Base-by-base conservation (phyloP, 2,113 vertebrate species). In the Dipodomys merriami region DNA sequence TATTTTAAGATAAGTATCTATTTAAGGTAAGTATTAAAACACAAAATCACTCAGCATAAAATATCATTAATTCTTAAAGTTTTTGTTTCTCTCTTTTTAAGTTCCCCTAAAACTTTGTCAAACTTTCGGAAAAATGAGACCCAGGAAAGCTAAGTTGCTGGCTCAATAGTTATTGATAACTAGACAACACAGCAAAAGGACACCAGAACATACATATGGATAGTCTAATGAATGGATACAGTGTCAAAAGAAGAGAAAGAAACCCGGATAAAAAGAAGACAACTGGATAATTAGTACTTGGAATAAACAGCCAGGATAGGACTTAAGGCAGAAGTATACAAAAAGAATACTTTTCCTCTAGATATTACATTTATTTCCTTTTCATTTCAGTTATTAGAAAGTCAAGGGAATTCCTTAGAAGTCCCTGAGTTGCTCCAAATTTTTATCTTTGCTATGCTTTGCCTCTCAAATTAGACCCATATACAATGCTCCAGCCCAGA, bases 11-110 rank as follows among this genome's bases (percentile, higher is more conserved):
- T 39, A 39, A 39, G 39, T 39, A 39, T 39, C 39, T 39, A 39
- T 25, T 79, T 69, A 68, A 19, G 35, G 15, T 77, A 88, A 81
- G 27, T 89, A 95, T 91, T 68, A 96, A 95, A 82, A 91, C 76
- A n/a, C 5, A 86, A 86, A 71, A 89, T 9, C 25, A 86, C 27
- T 80, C 44, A 89, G 89, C 46, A 93, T 86, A 72, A 95, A 94
- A 93, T 44, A 86, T 8, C 44, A 93, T 53, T 67, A 67, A 84
- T 23, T 79, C 77, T 89, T 68, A 88, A 30, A 71, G 91, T 60
- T 57, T 65, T 83, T 89, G 8, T 89, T 86, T 86, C 8, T 62
- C 18, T 69, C 60, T 85, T 53, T 88, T 46, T 77, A 95, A 85
- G 49, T 67, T 91, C 15, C 29, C 49, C 25, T 60, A 39, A 33